These are phyloP conservation scores for Hippocampus zosterae DNA, from an alignment of 2,113 vertebrate species.

Conservation along the genomic window DNA sequence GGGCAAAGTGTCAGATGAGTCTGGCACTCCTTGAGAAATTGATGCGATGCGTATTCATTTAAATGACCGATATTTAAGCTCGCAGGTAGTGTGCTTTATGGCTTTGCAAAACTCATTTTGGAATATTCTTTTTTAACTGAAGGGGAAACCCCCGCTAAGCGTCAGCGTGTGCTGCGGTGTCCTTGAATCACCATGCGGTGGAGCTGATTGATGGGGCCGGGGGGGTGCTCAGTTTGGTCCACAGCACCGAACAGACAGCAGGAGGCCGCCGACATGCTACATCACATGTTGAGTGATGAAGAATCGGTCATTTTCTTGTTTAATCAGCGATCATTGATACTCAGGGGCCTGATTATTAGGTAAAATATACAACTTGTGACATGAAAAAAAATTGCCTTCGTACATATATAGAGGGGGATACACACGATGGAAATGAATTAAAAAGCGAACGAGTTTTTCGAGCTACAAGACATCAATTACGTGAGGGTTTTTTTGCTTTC, in stretches of 20 bases:
- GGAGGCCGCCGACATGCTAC: background rate
- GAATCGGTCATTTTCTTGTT: slow-evolving; percentile 41
- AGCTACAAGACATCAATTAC: no score
- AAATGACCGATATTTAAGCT: slow-evolving; percentile 27
- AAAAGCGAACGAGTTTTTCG: no score
- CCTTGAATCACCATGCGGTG: slow-evolving; percentile 54
- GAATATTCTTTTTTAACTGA: background rate
- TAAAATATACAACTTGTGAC: background rate
- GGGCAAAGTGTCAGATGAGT: slow-evolving; percentile 15
- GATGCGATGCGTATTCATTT: slow-evolving; percentile 15
- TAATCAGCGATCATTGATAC: slow-evolving; percentile 11
- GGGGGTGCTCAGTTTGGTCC: background rate
- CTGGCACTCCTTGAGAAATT: slow-evolving; percentile 27
- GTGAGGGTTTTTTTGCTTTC: no score
- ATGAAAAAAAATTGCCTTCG: background rate
- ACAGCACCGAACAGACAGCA: background rate
- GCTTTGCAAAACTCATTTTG: background rate
- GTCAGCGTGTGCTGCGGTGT: slow-evolving; percentile 34
- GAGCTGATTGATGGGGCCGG: slow-evolving; percentile 47
- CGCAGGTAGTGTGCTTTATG: background rate
- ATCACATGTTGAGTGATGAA: background rate
- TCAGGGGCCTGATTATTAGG: background rate
- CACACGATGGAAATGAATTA: no score
- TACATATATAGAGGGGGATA: no score
- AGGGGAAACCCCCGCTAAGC: background rate